phyloP scores from a whole-genome alignment of 2,888 invertebrate genomes.

The Diaperis boleti region DNA sequence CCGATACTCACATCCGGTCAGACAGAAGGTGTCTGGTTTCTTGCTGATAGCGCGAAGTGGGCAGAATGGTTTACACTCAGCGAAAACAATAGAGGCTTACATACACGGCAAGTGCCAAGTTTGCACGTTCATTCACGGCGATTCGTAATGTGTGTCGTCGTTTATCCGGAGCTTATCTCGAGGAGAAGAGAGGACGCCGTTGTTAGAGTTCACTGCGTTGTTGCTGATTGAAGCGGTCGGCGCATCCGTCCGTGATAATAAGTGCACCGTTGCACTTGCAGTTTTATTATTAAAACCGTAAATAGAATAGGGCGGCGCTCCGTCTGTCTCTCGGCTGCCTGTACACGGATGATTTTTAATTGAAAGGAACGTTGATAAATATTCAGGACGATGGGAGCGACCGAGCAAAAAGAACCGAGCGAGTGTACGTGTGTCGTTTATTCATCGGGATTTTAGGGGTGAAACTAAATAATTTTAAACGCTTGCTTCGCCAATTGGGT shows the following conservation, averaged over 20 bases:
- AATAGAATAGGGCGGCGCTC: conserved; percentile 13
- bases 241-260: conserved; percentile 13
- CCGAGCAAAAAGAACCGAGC: no score
- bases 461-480: no score
- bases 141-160: conserved; percentile 36
- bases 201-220: conserved; percentile 15
- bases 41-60: conserved; percentile 48
- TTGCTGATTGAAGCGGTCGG: conserved; percentile 18
- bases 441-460: no score
- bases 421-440: no score
- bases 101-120: conserved; percentile 33
- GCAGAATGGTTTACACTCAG: conserved; percentile 51
- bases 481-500: no score
- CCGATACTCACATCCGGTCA: conserved; percentile 51
- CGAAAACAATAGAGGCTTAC: conserved; percentile 49
- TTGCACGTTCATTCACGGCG: conserved; percentile 44
- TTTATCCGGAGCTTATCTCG: conserved; percentile 33
- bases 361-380: conserved; percentile 12
- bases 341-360: conserved; percentile 9
- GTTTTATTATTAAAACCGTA: conserved; percentile 29
- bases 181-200: conserved; percentile 24
- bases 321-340: no score
- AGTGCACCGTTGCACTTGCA: conserved; percentile 25
- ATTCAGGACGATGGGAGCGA: no score
- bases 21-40: conserved; percentile 51